Percentiles rank a stretch among this genome's conserved stretches.
phyloP scores from a whole-genome alignment of 2,797 vertebrate species.

The Schizopygopsis pylzovi region DNA sequence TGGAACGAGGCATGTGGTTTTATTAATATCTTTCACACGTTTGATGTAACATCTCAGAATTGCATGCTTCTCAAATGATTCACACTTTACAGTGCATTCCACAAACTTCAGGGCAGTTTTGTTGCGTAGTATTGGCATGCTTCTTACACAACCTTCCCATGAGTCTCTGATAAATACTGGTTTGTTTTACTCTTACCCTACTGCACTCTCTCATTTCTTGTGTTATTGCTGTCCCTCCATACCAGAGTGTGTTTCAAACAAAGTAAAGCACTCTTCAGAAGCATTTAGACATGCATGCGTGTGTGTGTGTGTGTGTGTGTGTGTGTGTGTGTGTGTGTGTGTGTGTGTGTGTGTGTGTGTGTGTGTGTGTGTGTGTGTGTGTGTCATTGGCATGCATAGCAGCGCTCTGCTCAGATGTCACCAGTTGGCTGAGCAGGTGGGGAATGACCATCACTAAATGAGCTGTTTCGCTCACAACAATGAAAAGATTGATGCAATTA shows the following conservation, averaged over 20 bases:
- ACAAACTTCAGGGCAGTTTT: not conserved
- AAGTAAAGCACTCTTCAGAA: conserved; percentile 42
- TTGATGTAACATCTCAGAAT: conserved; percentile 3
- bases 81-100: not conserved
- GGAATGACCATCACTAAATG: conserved; percentile 83
- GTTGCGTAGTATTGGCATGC: not conserved
- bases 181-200: not conserved
- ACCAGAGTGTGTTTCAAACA: not conserved
- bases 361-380: conserved; percentile 41
- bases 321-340: conserved; percentile 31
- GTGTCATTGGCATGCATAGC: conserved; percentile 50
- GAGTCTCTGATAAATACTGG: not conserved
- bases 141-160: not conserved
- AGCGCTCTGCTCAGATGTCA: conserved; percentile 52
- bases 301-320: no score
- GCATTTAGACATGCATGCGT: conserved; percentile 25
- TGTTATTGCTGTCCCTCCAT: conserved; percentile 17
- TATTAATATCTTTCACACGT: not conserved
- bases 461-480: conserved; percentile 82
- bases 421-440: conserved; percentile 78
- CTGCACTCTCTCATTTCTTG: conserved; percentile 16
- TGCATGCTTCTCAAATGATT: conserved; percentile 1
- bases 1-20: not conserved
- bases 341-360: conserved; percentile 40
- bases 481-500: conserved; percentile 85